Percentiles rank a stretch among this genome's conserved stretches.
These are phyloP conservation scores for Cantharis rustica DNA, from an alignment of 2,888 invertebrate species.

Conservation along the genomic window DNA sequence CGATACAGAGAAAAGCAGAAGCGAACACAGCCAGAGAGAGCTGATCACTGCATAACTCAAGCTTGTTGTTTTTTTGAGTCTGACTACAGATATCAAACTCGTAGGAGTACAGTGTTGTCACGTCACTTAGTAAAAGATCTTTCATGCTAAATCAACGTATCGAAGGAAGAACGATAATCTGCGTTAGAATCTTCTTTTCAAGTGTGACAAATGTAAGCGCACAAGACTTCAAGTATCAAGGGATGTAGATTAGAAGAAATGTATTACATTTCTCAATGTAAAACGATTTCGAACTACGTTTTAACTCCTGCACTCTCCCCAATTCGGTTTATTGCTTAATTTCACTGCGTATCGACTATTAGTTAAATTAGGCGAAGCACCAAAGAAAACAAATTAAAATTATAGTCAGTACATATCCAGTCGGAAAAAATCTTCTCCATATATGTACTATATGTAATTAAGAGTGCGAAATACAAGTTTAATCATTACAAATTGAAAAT, in stretches of 20 bases:
- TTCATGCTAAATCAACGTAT: neutral
- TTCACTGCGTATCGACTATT: neutral
- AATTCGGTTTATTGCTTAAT: neutral
- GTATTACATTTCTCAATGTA: conserved; percentile 29
- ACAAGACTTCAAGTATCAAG: conserved; percentile 35
- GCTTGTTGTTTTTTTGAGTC: conserved; percentile 46
- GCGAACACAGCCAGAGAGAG: conserved; percentile 42
- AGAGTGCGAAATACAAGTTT: neutral
- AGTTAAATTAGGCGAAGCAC: neutral
- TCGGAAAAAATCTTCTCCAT: neutral
- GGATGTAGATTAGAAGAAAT: conserved; percentile 39
- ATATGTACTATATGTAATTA: neutral
- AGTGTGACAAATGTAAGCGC: conserved; percentile 39
- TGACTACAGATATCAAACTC: conserved; percentile 44
- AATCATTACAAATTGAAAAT: neutral
- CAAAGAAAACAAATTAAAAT: neutral
- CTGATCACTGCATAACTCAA: conserved; percentile 50
- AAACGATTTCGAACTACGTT: neutral
- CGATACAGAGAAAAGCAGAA: conserved; percentile 47
- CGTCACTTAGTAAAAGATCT: conserved; percentile 25
- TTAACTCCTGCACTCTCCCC: neutral
- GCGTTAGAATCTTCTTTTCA: conserved; percentile 18
- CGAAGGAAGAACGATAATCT: conserved; percentile 23
- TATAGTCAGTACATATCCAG: no score
- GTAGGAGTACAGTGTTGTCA: conserved; percentile 44